Evolutionary conservation across 2,797 vertebrate genomes (phyloP).

Genomic region (Fundulus diaphanus): DNA sequence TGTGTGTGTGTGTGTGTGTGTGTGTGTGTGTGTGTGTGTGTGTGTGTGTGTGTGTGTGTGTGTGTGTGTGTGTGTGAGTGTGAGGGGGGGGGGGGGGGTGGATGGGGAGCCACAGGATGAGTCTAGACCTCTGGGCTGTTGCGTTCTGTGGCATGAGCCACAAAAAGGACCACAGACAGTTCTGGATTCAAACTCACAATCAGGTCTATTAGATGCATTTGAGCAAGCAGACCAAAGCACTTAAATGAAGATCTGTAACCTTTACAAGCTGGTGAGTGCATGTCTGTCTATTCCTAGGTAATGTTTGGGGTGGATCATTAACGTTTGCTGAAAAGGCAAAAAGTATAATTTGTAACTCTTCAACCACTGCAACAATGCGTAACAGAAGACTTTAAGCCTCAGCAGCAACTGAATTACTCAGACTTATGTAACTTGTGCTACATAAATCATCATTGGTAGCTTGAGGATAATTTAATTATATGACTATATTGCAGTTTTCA

Average conservation of each 20-base stretch:
- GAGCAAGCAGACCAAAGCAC: constrained; percentile 37
- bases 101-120: constrained; percentile 3
- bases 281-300: constrained; percentile 32
- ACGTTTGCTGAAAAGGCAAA: constrained; percentile 34
- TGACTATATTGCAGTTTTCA: constrained; percentile 15
- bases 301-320: constrained; percentile 50
- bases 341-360: constrained; percentile 20
- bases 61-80: no score
- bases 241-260: constrained; percentile 27
- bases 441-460: constrained; percentile 19
- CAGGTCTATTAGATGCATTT: constrained; percentile 48
- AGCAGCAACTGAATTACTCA: constrained; percentile 16
- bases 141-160: constrained; percentile 52
- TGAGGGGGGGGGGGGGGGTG: constrained; percentile 13
- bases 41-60: no score
- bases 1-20: no score
- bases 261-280: constrained; percentile 30
- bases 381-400: constrained; percentile 15
- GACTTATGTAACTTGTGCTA: constrained; percentile 17
- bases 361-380: constrained; percentile 27
- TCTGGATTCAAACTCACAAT: constrained; percentile 33
- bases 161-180: constrained; percentile 73
- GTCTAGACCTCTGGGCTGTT: constrained; percentile 46
- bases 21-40: no score
- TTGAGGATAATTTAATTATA: constrained; percentile 8